Conservation (phyloP, 2,888 invertebrate genomes). For the Onchidella celtica region DNA sequence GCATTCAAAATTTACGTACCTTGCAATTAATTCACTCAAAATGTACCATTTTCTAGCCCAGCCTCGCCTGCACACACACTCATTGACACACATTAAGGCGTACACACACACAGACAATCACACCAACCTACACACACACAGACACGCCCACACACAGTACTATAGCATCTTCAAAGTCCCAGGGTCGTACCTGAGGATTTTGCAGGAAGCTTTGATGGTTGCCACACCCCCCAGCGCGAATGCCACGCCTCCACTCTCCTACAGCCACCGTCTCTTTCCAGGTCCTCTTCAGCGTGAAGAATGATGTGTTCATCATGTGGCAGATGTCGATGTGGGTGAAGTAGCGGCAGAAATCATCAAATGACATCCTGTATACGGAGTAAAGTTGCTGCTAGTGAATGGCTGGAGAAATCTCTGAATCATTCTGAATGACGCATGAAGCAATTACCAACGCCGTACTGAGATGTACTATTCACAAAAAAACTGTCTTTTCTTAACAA, state of each 20-base stretch:
- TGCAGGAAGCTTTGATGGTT: conserved; percentile 78
- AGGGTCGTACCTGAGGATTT: conserved; percentile 74
- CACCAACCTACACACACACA: not conserved
- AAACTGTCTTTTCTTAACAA: no score
- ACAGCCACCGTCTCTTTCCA: conserved; percentile 80
- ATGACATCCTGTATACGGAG: conserved; percentile 83
- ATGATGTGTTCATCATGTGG: conserved; percentile 83
- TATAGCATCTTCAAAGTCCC: no score
- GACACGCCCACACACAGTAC: not conserved
- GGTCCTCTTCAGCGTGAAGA: conserved; percentile 81
- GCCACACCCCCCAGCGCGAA: conserved; percentile 83
- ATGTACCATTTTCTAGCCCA: no score
- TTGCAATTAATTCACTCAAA: no score
- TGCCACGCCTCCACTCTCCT: conserved; percentile 81
- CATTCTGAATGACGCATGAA: no score
- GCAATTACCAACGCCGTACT: no score
- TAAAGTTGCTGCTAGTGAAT: no score
- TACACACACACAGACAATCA: no score
- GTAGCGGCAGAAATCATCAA: conserved; percentile 83
- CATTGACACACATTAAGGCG: not conserved
- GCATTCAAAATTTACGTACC: no score
- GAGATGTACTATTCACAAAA: no score
- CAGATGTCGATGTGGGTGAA: conserved; percentile 83
- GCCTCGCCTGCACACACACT: no score
- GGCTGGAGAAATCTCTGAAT: no score